phyloP scores from a whole-genome alignment of 2,113 vertebrate genomes.

The Agapornis roseicollis region DNA sequence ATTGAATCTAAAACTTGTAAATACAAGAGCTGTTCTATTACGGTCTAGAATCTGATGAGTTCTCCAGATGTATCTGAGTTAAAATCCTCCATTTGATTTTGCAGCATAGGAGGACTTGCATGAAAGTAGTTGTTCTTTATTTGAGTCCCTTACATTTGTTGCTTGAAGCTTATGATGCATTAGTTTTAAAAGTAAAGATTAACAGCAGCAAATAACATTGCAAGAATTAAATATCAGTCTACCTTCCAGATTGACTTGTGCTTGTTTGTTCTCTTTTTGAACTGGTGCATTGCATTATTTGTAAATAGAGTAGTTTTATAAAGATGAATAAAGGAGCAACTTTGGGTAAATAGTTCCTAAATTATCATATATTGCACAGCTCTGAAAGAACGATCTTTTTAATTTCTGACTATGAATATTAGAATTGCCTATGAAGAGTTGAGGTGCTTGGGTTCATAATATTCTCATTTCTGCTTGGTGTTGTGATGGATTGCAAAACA shows the following conservation, averaged over 20 bases:
- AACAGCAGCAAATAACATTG: neutral
- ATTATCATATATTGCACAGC: neutral
- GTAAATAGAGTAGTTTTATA: neutral
- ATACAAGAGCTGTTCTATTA: neutral
- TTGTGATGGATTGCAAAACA: neutral
- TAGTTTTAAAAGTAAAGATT: neutral
- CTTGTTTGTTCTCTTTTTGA: neutral
- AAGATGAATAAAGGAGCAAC: neutral
- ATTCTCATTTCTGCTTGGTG: neutral
- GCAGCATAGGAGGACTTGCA: neutral
- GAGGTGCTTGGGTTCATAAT: neutral
- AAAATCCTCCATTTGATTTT: neutral
- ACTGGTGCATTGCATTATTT: neutral
- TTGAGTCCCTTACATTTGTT: neutral
- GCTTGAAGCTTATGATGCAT: neutral
- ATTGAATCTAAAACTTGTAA: neutral
- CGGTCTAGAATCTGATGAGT: neutral
- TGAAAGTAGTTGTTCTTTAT: neutral
- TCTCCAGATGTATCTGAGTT: neutral
- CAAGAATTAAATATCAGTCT: neutral
- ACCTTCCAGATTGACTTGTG: neutral
- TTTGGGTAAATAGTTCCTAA: neutral
- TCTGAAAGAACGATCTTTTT: neutral
- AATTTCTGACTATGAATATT: neutral
- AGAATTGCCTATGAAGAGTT: neutral